Base-by-base conservation (phyloP, 2,888 invertebrate genomes). In the Pristionchus exspectatus region DNA sequence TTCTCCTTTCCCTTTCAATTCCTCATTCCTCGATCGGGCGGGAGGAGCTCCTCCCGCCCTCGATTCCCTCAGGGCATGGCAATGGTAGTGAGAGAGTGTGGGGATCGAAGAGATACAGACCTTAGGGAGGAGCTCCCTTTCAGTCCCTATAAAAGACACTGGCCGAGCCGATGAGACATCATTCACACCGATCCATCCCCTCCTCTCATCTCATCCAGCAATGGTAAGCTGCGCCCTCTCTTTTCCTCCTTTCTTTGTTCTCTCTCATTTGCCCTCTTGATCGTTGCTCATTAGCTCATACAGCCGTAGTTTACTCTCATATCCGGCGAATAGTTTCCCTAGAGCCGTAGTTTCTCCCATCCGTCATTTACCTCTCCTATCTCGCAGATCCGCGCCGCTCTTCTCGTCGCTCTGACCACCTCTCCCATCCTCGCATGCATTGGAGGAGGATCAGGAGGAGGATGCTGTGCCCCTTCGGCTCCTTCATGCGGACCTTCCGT, bases 361-460 rank as follows among this genome's bases (percentile, higher is more conserved):
- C 44, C 10, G 44, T 50, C 44, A 50, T 50, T 50, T 50, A 50
- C 44, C 44, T 10, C 44, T 27, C 24, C 24, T 44, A 2, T 74
- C 38, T 74, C 33, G 5, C 50, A 87, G 87, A 87, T 87, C 66
- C 87, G 87, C 27, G 33, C 90, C 56, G 91, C 77, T 12, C 81
- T 91, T 50, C 83, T 91, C 72, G 87, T 91, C 21, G 88, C 90
- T 21, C 89, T 91, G 81, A 90, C 91, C 21, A 86, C 91, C n/a
- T 89, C 90, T n/a, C 87, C 91, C 5, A 27, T 89, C 21, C 83
- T 90, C 81, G 91, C 91, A 66, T 91, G 91, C 88, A 89, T 91
- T 84, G 87, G 87, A n/a, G 87, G 87, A 5, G 5, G 21, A n/a
- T 66, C 66, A 4, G 66, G 66, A 21, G 87, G 87, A 27, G 66